Percentiles rank a stretch among this genome's conserved stretches.
phyloP scores from a whole-genome alignment of 2,888 invertebrate genomes.

The Folsomia manolachei region DNA sequence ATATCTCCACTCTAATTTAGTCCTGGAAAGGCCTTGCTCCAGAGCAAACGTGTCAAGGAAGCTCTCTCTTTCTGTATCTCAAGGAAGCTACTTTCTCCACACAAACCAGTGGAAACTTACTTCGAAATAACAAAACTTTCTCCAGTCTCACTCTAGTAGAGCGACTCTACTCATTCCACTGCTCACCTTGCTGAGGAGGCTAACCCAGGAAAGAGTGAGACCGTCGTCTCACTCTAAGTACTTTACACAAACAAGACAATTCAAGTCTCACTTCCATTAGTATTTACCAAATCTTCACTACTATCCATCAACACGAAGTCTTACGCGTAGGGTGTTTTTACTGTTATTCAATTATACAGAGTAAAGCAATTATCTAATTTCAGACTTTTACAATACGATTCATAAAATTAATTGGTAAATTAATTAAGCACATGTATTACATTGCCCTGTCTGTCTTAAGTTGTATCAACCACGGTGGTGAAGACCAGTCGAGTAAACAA shows the following conservation, averaged over 20 bases:
- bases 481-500: neutral
- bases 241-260: no score
- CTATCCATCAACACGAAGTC: no score
- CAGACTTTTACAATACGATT: no score
- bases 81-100: neutral
- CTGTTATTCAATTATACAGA: no score
- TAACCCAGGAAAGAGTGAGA: neutral
- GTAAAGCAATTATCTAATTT: no score
- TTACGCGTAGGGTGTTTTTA: no score
- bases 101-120: no score
- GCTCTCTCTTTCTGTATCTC: constrained; percentile 12
- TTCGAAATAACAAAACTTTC: neutral
- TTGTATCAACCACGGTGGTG: neutral
- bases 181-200: no score
- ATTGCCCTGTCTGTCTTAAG: neutral
- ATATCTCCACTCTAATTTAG: constrained; percentile 48
- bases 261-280: neutral
- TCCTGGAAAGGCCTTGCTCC: constrained; percentile 40
- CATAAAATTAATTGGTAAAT: no score
- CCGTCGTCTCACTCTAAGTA: neutral
- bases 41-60: constrained; percentile 41
- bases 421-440: neutral
- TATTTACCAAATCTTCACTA: neutral
- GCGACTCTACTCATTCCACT: neutral
- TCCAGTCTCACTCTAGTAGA: neutral